Conservation (phyloP, 2,888 invertebrate genomes). For the Heliconius cydno region DNA sequence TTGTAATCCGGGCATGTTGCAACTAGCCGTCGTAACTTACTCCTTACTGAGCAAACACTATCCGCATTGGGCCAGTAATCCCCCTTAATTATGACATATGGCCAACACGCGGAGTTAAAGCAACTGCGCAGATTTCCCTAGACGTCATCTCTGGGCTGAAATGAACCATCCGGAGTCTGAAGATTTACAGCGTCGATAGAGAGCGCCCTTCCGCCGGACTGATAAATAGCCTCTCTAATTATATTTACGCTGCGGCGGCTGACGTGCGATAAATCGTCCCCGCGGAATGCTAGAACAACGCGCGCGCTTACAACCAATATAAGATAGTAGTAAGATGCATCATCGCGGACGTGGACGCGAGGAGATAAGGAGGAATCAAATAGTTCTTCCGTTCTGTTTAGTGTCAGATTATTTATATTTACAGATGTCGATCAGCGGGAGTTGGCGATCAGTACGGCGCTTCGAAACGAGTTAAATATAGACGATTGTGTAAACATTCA, state of each 20-base stretch:
- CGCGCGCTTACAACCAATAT: conserved; percentile 65
- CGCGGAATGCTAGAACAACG: conserved; percentile 74
- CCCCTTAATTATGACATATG: conserved; percentile 67
- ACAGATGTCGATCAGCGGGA: conserved; percentile 51
- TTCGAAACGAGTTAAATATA: conserved; percentile 43
- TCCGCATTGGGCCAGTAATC: conserved; percentile 52
- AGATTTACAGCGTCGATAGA: conserved; percentile 78
- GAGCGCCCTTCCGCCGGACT: conserved; percentile 78
- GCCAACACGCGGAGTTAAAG: conserved; percentile 32
- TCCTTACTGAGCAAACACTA: conserved; percentile 55
- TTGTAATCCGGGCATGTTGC: conserved; percentile 60
- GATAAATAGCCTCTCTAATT: conserved; percentile 82
- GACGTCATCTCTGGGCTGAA: conserved; percentile 62
- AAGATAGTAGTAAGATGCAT: conserved; percentile 62
- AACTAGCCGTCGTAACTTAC: conserved; percentile 53
- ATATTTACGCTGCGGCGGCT: conserved; percentile 81
- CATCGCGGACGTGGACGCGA: conserved; percentile 57
- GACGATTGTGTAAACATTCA: conserved; percentile 45
- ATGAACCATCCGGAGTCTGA: conserved; percentile 75
- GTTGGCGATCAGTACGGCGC: conserved; percentile 39
- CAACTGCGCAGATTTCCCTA: conserved; percentile 27
- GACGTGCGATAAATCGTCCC: conserved; percentile 75
- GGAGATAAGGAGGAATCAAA: conserved; percentile 22
- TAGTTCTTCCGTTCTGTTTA: conserved; percentile 1
- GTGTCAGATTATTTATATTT: conserved; percentile 39